phyloP scores from a whole-genome alignment of 1,140 invertebrate species.

The Conus ventricosus region DNA sequence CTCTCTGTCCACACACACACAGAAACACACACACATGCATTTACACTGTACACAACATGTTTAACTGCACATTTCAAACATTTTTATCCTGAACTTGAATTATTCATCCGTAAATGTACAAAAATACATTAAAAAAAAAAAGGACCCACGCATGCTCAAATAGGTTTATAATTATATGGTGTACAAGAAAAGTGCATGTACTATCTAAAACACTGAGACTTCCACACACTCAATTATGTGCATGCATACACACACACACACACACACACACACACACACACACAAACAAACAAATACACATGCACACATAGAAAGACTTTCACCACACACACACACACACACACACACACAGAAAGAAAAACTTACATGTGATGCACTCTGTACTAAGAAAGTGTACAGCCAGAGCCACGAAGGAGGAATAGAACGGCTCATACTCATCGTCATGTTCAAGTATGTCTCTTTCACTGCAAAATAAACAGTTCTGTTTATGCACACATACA shows the following conservation, averaged over 20 bases:
- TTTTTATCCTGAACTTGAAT: too few relatives aligned
- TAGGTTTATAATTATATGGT: background rate
- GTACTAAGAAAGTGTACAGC: constrained; percentile 85
- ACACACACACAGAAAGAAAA: background rate
- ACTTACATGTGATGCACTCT: constrained; percentile 83
- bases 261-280: too few relatives aligned
- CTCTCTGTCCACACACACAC: background rate
- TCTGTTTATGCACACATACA: constrained; percentile 36
- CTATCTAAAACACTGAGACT: too few relatives aligned
- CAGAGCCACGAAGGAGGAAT: constrained; percentile 84
- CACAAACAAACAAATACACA: too few relatives aligned
- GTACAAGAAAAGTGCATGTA: too few relatives aligned
- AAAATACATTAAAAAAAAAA: background rate
- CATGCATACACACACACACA: too few relatives aligned
- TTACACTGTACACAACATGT: background rate
- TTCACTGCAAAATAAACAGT: constrained; percentile 79
- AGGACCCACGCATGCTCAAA: background rate
- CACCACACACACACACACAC: background rate
- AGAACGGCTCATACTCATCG: constrained; percentile 85
- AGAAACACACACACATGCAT: background rate
- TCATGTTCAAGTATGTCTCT: constrained; percentile 84
- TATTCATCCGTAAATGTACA: too few relatives aligned
- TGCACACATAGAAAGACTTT: background rate
- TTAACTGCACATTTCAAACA: too few relatives aligned
- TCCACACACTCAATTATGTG: too few relatives aligned